phyloP scores from a whole-genome alignment of 2,888 invertebrate genomes.

The Xylophagus ater region DNA sequence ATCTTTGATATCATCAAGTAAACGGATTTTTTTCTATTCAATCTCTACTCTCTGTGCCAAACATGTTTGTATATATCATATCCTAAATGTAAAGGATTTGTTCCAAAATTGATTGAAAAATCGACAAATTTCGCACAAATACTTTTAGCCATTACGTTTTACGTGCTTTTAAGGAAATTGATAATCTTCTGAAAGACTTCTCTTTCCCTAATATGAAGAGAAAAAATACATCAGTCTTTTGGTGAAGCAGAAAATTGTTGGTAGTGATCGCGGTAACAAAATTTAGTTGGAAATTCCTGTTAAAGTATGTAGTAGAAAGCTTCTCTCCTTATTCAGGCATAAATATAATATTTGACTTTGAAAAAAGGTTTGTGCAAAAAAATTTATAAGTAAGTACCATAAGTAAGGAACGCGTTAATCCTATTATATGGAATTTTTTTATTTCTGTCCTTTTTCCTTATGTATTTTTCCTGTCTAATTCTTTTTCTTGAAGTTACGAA shows the following conservation, averaged over 20 bases:
- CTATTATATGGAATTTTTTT: too few species aligned
- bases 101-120: constrained; percentile 15
- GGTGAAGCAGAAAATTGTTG: too few species aligned
- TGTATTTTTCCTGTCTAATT: constrained; percentile 2
- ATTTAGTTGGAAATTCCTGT: too few species aligned
- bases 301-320: too few species aligned
- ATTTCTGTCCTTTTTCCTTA: neutral
- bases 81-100: constrained; percentile 3
- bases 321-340: too few species aligned
- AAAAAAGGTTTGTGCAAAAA: constrained; percentile 10
- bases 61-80: neutral
- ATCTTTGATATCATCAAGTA: too few species aligned
- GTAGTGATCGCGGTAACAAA: too few species aligned
- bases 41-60: neutral
- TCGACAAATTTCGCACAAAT: constrained; percentile 11
- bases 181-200: constrained; percentile 13
- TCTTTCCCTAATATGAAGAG: too few species aligned
- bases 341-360: too few species aligned
- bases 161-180: constrained; percentile 15
- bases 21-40: too few species aligned
- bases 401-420: constrained; percentile 14
- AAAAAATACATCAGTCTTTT: too few species aligned
- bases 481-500: constrained; percentile 2
- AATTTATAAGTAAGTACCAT: too few species aligned
- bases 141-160: constrained; percentile 9